A percentile compares a stretch with the other conserved stretches of the same genome.
These are phyloP conservation scores for Eurytoma californica DNA, from an alignment of 2,888 invertebrate genomes.

Conservation along the genomic window DNA sequence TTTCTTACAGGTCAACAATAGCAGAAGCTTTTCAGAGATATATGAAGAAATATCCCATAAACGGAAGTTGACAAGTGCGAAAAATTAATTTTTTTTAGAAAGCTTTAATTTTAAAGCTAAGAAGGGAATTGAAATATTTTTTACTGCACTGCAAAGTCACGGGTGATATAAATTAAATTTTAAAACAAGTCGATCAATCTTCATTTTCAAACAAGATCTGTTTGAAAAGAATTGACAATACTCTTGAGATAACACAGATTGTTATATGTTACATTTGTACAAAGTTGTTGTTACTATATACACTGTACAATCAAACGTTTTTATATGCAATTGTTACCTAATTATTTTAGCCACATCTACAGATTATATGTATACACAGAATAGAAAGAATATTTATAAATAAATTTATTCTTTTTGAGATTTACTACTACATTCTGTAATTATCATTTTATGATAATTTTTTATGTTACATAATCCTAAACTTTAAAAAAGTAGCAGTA, in stretches of 20 bases:
- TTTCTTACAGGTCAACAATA: slow-evolving; percentile 79
- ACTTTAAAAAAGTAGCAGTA: no score
- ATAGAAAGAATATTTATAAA: slow-evolving; percentile 40
- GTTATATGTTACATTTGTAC: slow-evolving; percentile 38
- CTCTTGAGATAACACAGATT: slow-evolving; percentile 10
- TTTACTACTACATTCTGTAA: slow-evolving; percentile 27
- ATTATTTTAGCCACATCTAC: slow-evolving; percentile 23
- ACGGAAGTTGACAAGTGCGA: slow-evolving; percentile 59
- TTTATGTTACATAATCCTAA: not conserved
- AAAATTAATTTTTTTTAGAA: slow-evolving; percentile 13
- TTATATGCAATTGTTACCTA: slow-evolving; percentile 52
- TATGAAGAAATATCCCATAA: slow-evolving; percentile 75
- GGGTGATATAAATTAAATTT: slow-evolving; percentile 31
- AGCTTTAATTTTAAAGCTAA: slow-evolving; percentile 13
- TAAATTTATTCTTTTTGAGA: slow-evolving; percentile 32
- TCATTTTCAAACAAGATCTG: not conserved
- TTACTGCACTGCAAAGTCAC: slow-evolving; percentile 8
- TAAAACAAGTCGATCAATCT: slow-evolving; percentile 7
- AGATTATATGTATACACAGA: slow-evolving; percentile 51
- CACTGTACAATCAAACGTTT: slow-evolving; percentile 47
- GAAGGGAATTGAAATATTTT: slow-evolving; percentile 12
- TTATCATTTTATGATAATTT: slow-evolving; percentile 5
- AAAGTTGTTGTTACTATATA: slow-evolving; percentile 48
- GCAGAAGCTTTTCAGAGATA: slow-evolving; percentile 86
- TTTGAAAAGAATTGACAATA: slow-evolving; percentile 46